Base-by-base conservation (phyloP, 2,113 vertebrate species). In the Rhineura floridana region DNA sequence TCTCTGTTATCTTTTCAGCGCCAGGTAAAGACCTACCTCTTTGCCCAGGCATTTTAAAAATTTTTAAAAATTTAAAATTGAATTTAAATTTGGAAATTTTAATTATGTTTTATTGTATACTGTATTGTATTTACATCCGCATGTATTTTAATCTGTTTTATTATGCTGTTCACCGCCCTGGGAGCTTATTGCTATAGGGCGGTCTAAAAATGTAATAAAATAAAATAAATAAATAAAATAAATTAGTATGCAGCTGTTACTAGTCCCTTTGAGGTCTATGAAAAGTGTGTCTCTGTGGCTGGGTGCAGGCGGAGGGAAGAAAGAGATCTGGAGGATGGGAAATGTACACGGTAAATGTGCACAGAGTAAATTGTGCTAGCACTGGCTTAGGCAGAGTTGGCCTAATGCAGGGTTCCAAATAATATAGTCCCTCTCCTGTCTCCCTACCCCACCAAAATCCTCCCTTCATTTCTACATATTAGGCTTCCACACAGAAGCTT, bases 241-340 rank as follows among this genome's bases (percentile, higher is more conserved):
- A 50, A n/a, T 63, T 59, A 59, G 55, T 59, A 59, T 59, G 21
- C 55, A 59, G 87, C 80, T 91, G 76, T 70, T 67, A 7, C 83
- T 77, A 87, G 81, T 92, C 90, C 62, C 3, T 80, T 75, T 12
- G 42, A 52, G 62, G 63, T 77, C 3, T 69, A 19, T 73, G 81
- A 69, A 59, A 89, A 69, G 0, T 83, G 0, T 83, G 44, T 15
- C 65, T 46, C 33, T 36, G 8, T 28, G 63, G 39, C 33, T 44
- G 3, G 7, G 78, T 65, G 78, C 12, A 9, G 21, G 42, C 6
- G 73, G 10, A 25, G 44, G 23, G 25, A 48, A 30, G 19, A 30
- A 44, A 77, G 44, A 50, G 86, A 59, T 13, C 72, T 89, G 81
- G 39, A 8, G 48, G 77, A 13, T 55, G 80, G 87, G 42, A 82